Evolutionary conservation across 2,113 vertebrate genomes (phyloP).

Genomic region (Morone saxatilis): DNA sequence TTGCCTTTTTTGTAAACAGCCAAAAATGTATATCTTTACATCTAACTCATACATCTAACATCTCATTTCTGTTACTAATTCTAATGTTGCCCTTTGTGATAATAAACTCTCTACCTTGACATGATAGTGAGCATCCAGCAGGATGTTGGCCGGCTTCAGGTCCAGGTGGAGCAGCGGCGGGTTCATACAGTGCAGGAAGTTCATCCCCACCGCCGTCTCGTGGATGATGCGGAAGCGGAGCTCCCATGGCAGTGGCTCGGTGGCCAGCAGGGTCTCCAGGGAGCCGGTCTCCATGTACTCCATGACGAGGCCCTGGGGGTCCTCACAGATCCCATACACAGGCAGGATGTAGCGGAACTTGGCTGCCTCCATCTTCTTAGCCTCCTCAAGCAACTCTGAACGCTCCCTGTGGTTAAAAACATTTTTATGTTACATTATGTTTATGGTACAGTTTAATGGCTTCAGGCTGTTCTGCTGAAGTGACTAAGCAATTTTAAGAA

Average conservation of each 20-base stretch:
- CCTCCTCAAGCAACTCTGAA: conserved; percentile 93
- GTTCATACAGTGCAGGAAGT: conserved; percentile 98
- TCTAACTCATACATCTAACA: not conserved
- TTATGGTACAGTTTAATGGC: too few species aligned
- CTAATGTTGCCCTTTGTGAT: too few species aligned
- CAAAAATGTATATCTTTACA: not conserved
- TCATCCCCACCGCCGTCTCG: conserved; percentile 97
- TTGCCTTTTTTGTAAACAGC: not conserved
- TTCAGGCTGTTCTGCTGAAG: not conserved
- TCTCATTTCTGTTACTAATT: too few species aligned
- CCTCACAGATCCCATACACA: conserved; percentile 95
- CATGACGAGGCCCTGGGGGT: conserved; percentile 96
- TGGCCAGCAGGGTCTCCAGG: conserved; percentile 92
- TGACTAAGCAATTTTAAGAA: not conserved
- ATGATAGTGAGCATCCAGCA: conserved; percentile 97
- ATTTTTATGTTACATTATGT: accelerated
- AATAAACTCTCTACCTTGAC: conserved; percentile 88
- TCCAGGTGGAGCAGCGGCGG: conserved; percentile 96
- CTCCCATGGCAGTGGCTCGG: conserved; percentile 93
- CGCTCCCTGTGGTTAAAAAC: conserved; percentile 87
- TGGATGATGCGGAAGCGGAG: conserved; percentile 96
- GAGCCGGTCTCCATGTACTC: conserved; percentile 99
- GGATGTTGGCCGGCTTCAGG: conserved; percentile 97
- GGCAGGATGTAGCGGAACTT: conserved; percentile 97
- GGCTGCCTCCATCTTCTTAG: conserved; percentile 98